Evolutionary conservation across 2,888 invertebrate species (phyloP), one percentile per base, ranked within the genome.

Genomic region (Meiosimyza platycephala): DNA sequence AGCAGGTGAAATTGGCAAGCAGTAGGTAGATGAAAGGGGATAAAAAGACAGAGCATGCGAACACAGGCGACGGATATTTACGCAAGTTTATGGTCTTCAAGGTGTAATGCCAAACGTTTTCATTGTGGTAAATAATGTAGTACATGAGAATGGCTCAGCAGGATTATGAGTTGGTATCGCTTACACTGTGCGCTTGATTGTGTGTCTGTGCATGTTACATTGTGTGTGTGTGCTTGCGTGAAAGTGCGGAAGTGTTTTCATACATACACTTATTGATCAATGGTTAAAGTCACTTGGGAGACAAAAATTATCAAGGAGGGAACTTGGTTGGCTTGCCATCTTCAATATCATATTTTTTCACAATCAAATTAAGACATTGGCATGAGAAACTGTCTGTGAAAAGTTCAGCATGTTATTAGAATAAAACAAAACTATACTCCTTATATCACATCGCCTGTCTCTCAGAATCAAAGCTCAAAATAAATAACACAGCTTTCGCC

Each of bases 101-200:
- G 67, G 67, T 67, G 67, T 67, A 48, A 67, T 40, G 55, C 67
- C 67, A 67, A 57, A 67, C 67, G 67, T 67, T 67, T 64, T 67
- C 67, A 67, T 67, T 67, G 67, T 57, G 67, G 55, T 67, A 33
- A 67, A 67, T 67, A 67, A 67, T 57, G 67, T 18, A 67, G 57
- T 67, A 67, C 57, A 28, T 68, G 57, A 13, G 68, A 28, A 22
- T 57, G 59, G 18, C 48, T 18, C 15, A 59, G n/a, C 28, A 22
- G 66, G 52, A 40, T n/a, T 51, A 33, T 6, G 40, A 40, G 40
- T 40, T 40, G 40, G 40, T 40, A 40, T 40, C 40, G 40, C 62
- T n/a, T 33, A 40, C 15, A 15, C 15, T 16, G 40, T 12, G 15
- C 6, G 33, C 48, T 9, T 18, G 63, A 18, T 12, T 11, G 50